These are phyloP conservation scores for Oeneis ivallda DNA, from an alignment of 2,888 invertebrate species.

Conservation along the genomic window DNA sequence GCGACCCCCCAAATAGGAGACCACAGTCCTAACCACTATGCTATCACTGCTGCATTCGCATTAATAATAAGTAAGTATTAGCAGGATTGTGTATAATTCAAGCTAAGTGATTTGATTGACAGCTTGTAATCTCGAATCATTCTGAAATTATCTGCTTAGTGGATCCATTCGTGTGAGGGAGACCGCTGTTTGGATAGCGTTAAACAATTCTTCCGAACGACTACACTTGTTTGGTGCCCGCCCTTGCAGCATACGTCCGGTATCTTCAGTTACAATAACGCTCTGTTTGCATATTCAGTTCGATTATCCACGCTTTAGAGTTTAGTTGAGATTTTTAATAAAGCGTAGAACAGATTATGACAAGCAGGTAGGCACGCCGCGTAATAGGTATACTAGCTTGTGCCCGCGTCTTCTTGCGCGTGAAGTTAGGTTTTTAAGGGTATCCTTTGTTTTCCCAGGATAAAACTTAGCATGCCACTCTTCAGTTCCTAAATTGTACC, in stretches of 20 bases:
- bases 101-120: slow-evolving; percentile 59
- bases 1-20: too few species aligned
- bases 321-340: slow-evolving; percentile 40
- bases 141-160: slow-evolving; percentile 78
- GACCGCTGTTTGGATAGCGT: slow-evolving; percentile 78
- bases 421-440: too few species aligned
- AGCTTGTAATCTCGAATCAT: slow-evolving; percentile 63
- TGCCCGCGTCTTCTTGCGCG: too few species aligned
- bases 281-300: slow-evolving; percentile 70
- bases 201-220: slow-evolving; percentile 79
- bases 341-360: slow-evolving; percentile 13
- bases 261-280: slow-evolving; percentile 54
- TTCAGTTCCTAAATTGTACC: too few species aligned
- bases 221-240: slow-evolving; percentile 64
- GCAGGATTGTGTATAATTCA: too few species aligned
- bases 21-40: too few species aligned
- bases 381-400: background rate
- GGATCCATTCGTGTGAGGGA: slow-evolving; percentile 65
- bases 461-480: too few species aligned
- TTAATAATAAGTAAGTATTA: too few species aligned
- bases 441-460: too few species aligned
- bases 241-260: slow-evolving; percentile 64
- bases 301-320: slow-evolving; percentile 71
- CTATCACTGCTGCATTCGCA: too few species aligned
- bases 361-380: slow-evolving; percentile 11